Base-by-base conservation (phyloP, 2,113 vertebrate genomes). In the Polypterus senegalus region DNA sequence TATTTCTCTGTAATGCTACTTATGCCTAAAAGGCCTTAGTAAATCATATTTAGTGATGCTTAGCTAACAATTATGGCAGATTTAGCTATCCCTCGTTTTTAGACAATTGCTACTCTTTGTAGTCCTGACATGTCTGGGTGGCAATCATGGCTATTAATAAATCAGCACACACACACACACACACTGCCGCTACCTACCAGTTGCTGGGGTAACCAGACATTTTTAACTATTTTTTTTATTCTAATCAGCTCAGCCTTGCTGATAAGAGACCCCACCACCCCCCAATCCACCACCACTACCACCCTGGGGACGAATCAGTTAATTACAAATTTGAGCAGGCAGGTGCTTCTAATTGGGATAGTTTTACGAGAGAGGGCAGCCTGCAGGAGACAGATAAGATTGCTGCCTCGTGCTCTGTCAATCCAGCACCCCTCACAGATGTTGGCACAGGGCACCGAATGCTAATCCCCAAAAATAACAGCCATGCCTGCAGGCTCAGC, bases 371-470 rank as follows among this genome's bases (percentile, higher is more conserved):
- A 47, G 56, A 73, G 63, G 66, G 57, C 66, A 66, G 73, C 70
- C 79, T 79, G 72, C 69, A 73, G 69, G 66, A 69, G 67, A 65
- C 67, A 69, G 76, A 83, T 81, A 83, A 81, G 76, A 79, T 79
- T 79, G 66, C 70, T 64, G 70, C 27, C 27, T 27, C 27, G 27
- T 27, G 27, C 27, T 27, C 27, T 27, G 27, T 27, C 27, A 27
- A 27, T 27, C 27, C 27, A 27, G 27, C 27, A 27, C 27, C 27
- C 27, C 27, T 27, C 27, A 27, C 27, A 27, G 27, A 27, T 27
- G 27, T 27, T 27, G 27, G 27, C 27, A 27, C 27, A 27, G 27
- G 27, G 27, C 27, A 27, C 27, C 27, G 27, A 27, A 27, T 27
- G 27, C 27, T 27, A 27, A 27, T 27, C 27, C 27, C 27, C 27